Percentiles rank a stretch among this genome's conserved stretches.
phyloP scores from a whole-genome alignment of 2,888 invertebrate species.

The Plagiodera versicolora region DNA sequence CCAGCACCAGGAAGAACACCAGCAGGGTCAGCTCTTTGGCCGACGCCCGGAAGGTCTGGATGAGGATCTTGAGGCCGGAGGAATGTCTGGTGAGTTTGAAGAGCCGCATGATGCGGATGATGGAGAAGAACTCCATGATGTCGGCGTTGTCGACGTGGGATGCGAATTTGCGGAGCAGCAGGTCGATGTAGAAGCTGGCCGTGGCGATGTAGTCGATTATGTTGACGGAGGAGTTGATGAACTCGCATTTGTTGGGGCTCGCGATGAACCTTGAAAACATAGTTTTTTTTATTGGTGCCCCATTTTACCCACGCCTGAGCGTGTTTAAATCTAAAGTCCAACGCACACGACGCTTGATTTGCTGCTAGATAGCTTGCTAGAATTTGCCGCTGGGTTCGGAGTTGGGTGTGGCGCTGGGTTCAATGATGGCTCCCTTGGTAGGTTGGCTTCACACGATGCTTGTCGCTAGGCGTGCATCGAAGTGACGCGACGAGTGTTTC shows the following conservation, averaged over 20 bases:
- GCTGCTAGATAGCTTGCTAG: no score
- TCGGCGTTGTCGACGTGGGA: constrained; percentile 92
- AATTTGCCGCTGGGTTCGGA: no score
- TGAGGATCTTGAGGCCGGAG: constrained; percentile 95
- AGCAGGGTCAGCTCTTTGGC: constrained; percentile 94
- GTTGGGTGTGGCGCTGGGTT: no score
- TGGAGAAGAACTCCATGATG: constrained; percentile 96
- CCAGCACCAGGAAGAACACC: constrained; percentile 96
- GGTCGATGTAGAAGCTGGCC: constrained; percentile 95
- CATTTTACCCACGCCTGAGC: no score
- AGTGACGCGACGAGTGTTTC: no score
- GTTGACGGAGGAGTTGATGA: constrained; percentile 92
- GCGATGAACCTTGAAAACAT: constrained; percentile 75
- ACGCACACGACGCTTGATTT: no score
- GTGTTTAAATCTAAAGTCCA: no score
- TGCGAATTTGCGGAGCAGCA: constrained; percentile 86
- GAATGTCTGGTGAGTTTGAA: constrained; percentile 97
- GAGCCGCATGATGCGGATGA: constrained; percentile 95
- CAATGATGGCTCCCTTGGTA: no score
- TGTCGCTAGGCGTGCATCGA: no score
- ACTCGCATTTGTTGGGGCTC: constrained; percentile 91
- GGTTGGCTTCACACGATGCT: no score
- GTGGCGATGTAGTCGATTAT: constrained; percentile 99
- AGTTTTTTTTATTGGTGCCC: no score
- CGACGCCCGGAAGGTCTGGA: constrained; percentile 96